A percentile compares a stretch with the other conserved stretches of the same genome.
phyloP scores from a whole-genome alignment of 2,888 invertebrate species.

The Nomada fabriciana region DNA sequence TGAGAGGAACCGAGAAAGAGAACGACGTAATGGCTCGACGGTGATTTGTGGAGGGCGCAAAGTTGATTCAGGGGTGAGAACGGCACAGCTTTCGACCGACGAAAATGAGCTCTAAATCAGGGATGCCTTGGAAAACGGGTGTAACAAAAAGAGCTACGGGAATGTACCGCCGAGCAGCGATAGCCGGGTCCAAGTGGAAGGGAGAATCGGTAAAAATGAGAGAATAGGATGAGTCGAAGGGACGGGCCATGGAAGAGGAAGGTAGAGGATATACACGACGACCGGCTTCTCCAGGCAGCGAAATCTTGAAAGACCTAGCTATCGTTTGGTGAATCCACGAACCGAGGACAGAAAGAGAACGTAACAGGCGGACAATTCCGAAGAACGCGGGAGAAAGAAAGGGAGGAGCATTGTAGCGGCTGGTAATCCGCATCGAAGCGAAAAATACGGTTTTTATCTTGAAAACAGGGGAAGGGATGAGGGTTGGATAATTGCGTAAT shows the following conservation, averaged over 20 bases:
- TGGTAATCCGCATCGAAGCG: slow-evolving; percentile 76
- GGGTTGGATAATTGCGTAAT: slow-evolving; percentile 80
- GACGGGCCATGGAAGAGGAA: neutral
- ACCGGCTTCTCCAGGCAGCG: neutral
- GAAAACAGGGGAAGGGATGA: slow-evolving; percentile 49
- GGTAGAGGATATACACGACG: slow-evolving; percentile 6
- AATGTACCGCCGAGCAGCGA: slow-evolving; percentile 26
- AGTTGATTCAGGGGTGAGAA: slow-evolving; percentile 76
- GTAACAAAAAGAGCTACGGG: slow-evolving; percentile 68
- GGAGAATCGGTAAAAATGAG: slow-evolving; percentile 32
- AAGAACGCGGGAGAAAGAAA: neutral
- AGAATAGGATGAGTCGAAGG: slow-evolving; percentile 9
- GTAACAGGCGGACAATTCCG: neutral
- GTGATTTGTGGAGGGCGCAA: slow-evolving; percentile 74
- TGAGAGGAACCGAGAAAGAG: slow-evolving; percentile 19
- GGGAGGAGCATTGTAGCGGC: slow-evolving; percentile 40
- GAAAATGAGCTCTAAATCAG: slow-evolving; percentile 79
- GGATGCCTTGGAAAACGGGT: slow-evolving; percentile 66
- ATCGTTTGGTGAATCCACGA: neutral
- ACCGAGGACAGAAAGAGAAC: neutral
- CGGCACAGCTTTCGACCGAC: slow-evolving; percentile 73
- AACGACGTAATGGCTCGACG: slow-evolving; percentile 65
- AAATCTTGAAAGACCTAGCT: slow-evolving; percentile 4
- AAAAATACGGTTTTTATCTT: slow-evolving; percentile 78
- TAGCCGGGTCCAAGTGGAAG: slow-evolving; percentile 2